Base-by-base conservation (phyloP, 2,888 invertebrate species). In the Phaedon cochleariae region DNA sequence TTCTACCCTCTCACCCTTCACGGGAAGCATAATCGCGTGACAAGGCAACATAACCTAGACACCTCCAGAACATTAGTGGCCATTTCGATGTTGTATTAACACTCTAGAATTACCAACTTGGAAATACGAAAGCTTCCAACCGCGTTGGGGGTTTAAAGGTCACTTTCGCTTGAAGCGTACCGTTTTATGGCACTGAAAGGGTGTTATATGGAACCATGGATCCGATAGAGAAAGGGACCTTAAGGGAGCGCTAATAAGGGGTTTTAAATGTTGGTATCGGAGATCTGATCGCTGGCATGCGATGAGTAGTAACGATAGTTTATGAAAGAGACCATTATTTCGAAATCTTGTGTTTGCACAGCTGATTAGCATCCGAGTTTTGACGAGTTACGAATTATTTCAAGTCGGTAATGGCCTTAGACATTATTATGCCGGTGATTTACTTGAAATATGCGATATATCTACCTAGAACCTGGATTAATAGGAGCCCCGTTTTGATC, bases 51-150 rank as follows among this genome's bases (percentile, higher is more conserved):
- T 83, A 82, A 83, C 79, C 78, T 79, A 80, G 81, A 83, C 83
- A 83, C 83, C 82, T 83, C 75, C 77, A 76, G 77, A 81, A 79
- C 81, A 83, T 83, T 83, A 83, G 83, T 83, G 82, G 83, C 83
- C 83, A 83, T 83, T 84, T 83, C 82, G 76, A 73, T 74, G 77
- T 76, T 76, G 77, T 76, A 77, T 77, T 77, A 78, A 77, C 77
- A 78, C 77, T 78, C 72, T 71, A 71, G 74, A 77, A 78, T 78
- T 78, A 77, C 75, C 73, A 62, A 68, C 64, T 64, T 55, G 62
- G 60, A 70, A 70, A 69, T 67, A 55, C 64, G 68, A 72, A 72
- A 71, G 71, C 62, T 63, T 55, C 60, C 71, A 52, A 69, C 59
- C 48, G 65, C 22, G n/a, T 46, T 15, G 7, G n/a, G 46, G 51